These are phyloP conservation scores for Drosophila incognita DNA, from an alignment of 2,888 invertebrate genomes.

Conservation along the genomic window DNA sequence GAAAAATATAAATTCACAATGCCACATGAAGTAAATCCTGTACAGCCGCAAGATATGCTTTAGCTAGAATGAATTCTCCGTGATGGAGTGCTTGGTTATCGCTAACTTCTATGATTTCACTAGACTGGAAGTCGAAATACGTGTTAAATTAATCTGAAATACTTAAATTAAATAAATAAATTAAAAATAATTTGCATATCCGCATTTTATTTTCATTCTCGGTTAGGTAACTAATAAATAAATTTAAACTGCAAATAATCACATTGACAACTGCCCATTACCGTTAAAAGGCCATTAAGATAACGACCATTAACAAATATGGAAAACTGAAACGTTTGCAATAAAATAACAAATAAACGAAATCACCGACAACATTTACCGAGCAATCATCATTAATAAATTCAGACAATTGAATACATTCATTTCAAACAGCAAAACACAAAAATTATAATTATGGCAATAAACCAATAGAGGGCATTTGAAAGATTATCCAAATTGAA, in stretches of 20 bases:
- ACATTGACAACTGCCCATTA: constrained; percentile 1
- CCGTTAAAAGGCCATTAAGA: constrained; percentile 41
- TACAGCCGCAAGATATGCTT: constrained; percentile 34
- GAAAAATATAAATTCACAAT: background rate
- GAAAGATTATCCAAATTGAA: background rate
- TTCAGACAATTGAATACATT: constrained; percentile 36
- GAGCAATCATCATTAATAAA: constrained; percentile 46
- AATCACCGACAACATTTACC: constrained; percentile 61
- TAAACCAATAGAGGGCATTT: background rate
- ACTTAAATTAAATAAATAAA: background rate
- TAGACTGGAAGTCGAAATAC: background rate
- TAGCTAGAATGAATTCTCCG: background rate
- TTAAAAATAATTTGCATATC: background rate
- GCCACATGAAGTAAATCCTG: background rate
- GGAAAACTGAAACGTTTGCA: constrained; percentile 26
- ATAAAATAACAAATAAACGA: constrained; percentile 56
- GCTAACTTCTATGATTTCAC: background rate
- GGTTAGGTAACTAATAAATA: constrained; percentile 35
- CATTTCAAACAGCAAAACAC: constrained; percentile 19
- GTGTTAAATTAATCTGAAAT: background rate
- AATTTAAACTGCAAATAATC: constrained; percentile 42
- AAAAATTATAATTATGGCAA: constrained; percentile 6
- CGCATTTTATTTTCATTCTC: background rate
- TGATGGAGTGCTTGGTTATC: background rate
- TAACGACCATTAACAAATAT: constrained; percentile 29